Evolutionary conservation across 2,888 invertebrate species (phyloP).

Genomic region (Agriopis leucophaearia): DNA sequence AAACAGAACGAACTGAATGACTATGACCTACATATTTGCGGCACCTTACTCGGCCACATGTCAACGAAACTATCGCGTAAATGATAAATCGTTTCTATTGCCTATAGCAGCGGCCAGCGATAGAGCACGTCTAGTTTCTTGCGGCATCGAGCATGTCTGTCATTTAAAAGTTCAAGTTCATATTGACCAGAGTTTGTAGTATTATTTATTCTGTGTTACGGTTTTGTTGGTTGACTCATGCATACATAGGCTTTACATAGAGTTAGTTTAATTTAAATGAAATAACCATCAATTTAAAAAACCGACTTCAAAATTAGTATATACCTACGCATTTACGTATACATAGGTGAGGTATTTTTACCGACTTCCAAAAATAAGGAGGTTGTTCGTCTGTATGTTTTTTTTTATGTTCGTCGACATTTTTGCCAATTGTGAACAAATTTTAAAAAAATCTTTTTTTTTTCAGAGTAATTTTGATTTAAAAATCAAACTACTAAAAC

Average conservation of each 20-base stretch:
- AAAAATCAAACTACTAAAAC: no score
- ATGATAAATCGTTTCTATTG: conserved; percentile 55
- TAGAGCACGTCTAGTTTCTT: conserved; percentile 28
- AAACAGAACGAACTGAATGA: conserved; percentile 11
- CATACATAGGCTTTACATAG: neutral
- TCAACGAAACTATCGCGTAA: conserved; percentile 51
- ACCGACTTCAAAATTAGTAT: no score
- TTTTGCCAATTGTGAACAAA: no score
- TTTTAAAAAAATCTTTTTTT: no score
- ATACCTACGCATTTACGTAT: no score
- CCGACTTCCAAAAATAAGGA: no score
- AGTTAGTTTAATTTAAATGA: neutral
- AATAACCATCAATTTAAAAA: neutral
- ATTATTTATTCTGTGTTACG: no score
- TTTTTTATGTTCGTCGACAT: no score
- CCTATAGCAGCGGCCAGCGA: conserved; percentile 24
- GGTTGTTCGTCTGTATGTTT: no score
- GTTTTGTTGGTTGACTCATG: conserved; percentile 21
- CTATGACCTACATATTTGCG: conserved; percentile 54
- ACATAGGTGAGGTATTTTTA: no score
- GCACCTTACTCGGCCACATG: conserved; percentile 41
- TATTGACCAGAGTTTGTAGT: neutral
- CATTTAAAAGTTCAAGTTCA: conserved; percentile 31
- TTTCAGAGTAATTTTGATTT: no score
- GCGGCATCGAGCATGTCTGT: conserved; percentile 14